Conservation (phyloP, 1,140 invertebrate species). For the Drosophila saltans region DNA sequence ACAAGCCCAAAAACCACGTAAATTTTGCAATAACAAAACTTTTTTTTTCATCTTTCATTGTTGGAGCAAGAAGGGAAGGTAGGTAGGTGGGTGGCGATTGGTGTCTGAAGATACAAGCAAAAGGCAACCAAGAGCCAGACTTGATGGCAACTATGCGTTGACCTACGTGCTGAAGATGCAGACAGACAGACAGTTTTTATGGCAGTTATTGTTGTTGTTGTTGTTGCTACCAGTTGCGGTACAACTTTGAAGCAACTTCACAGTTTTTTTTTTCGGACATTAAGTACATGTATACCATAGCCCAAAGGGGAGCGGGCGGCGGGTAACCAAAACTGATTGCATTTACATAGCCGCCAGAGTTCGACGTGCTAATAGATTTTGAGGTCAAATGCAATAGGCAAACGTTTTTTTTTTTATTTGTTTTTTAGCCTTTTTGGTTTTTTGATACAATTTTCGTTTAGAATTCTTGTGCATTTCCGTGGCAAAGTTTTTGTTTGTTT, state of each 20-base stretch:
- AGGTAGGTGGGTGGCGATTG: neutral
- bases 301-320: conserved; percentile 35
- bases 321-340: conserved; percentile 51
- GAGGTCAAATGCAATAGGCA: conserved; percentile 78
- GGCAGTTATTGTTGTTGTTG: conserved; percentile 45
- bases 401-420: conserved; percentile 47
- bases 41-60: conserved; percentile 31
- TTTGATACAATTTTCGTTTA: conserved; percentile 74
- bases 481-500: conserved; percentile 65
- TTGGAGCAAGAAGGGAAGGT: neutral
- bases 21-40: conserved; percentile 65
- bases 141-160: conserved; percentile 55
- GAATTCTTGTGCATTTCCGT: conserved; percentile 78
- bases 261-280: conserved; percentile 64
- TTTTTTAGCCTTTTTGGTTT: conserved; percentile 29
- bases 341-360: conserved; percentile 75
- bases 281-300: conserved; percentile 23
- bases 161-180: conserved; percentile 77
- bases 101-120: conserved; percentile 53
- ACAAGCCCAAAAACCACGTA: conserved; percentile 46
- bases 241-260: conserved; percentile 55
- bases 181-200: conserved; percentile 55
- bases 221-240: conserved; percentile 21
- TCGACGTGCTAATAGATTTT: conserved; percentile 82
- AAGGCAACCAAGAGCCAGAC: conserved; percentile 42